Evolutionary conservation across 1,140 invertebrate species (phyloP).

Genomic region (Drosophila nigrodunni): DNA sequence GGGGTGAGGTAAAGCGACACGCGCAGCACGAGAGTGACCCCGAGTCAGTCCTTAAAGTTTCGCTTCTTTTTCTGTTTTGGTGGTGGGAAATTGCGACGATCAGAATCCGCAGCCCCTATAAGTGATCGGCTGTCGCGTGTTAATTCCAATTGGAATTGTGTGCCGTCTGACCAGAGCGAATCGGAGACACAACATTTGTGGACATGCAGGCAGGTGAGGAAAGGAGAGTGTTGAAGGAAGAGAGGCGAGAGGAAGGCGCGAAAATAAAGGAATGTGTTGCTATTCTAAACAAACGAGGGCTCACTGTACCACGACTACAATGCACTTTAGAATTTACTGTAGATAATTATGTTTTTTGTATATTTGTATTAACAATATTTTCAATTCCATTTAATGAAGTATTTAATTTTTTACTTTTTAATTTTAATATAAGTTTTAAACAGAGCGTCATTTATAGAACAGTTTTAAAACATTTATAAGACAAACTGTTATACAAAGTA

Average conservation of each 20-base stretch:
- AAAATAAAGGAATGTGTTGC: conserved; percentile 6
- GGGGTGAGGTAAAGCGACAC: conserved; percentile 61
- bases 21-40: conserved; percentile 49
- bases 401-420: too few relatives aligned
- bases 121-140: conserved; percentile 36
- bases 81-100: conserved; percentile 45
- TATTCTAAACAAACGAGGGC: not conserved
- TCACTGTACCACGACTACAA: not conserved
- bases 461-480: too few relatives aligned
- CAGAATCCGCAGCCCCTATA: conserved; percentile 45
- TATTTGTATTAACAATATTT: too few relatives aligned
- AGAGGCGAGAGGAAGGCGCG: not conserved
- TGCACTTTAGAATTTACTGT: too few relatives aligned
- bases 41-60: conserved; percentile 23
- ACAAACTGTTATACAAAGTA: too few relatives aligned
- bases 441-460: too few relatives aligned
- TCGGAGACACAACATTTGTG: conserved; percentile 54
- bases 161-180: conserved; percentile 38
- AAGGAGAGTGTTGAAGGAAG: too few relatives aligned
- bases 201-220: conserved; percentile 58
- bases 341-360: too few relatives aligned
- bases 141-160: conserved; percentile 58
- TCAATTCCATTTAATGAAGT: too few relatives aligned
- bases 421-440: too few relatives aligned
- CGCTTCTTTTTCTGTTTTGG: conserved; percentile 3